phyloP scores from a whole-genome alignment of 1,140 invertebrate species.

The Odontomachus brunneus region DNA sequence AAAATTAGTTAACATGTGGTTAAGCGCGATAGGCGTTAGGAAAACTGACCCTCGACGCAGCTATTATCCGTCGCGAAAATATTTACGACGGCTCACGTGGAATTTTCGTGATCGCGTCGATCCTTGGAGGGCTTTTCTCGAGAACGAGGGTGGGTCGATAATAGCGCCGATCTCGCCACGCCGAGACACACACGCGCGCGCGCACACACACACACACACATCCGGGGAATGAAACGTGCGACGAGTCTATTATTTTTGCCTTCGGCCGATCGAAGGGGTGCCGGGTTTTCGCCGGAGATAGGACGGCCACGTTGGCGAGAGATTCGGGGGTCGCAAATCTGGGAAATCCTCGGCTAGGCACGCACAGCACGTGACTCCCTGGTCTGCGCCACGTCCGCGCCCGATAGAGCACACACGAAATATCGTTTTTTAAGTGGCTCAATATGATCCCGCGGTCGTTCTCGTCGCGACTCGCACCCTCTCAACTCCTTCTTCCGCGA shows the following conservation, averaged over 20 bases:
- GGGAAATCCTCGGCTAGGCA: slow-evolving; percentile 82
- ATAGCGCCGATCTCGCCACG: slow-evolving; percentile 13
- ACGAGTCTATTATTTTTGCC: slow-evolving; percentile 81
- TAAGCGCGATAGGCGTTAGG: not conserved
- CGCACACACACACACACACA: too few species aligned
- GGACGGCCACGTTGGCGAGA: slow-evolving; percentile 50
- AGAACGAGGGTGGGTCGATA: slow-evolving; percentile 25
- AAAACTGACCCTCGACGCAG: not conserved
- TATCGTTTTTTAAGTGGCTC: slow-evolving; percentile 75
- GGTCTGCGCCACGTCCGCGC: slow-evolving; percentile 73
- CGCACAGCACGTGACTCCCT: slow-evolving; percentile 81
- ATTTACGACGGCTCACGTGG: slow-evolving; percentile 2
- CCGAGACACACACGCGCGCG: not conserved
- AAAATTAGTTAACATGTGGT: not conserved
- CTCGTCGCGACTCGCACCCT: not conserved
- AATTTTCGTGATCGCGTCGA: slow-evolving; percentile 38
- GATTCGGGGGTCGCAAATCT: slow-evolving; percentile 83
- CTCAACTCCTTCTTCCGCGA: not conserved
- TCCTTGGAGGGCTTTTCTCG: slow-evolving; percentile 1
- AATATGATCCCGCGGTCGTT: slow-evolving; percentile 43
- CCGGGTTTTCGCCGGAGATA: slow-evolving; percentile 72
- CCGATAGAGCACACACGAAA: slow-evolving; percentile 84
- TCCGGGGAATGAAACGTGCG: slow-evolving; percentile 63
- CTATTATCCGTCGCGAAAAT: slow-evolving; percentile 1
- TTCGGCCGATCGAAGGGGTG: slow-evolving; percentile 63